Conservation (phyloP, 2,797 vertebrate species). For the Sebastes oblongus region DNA sequence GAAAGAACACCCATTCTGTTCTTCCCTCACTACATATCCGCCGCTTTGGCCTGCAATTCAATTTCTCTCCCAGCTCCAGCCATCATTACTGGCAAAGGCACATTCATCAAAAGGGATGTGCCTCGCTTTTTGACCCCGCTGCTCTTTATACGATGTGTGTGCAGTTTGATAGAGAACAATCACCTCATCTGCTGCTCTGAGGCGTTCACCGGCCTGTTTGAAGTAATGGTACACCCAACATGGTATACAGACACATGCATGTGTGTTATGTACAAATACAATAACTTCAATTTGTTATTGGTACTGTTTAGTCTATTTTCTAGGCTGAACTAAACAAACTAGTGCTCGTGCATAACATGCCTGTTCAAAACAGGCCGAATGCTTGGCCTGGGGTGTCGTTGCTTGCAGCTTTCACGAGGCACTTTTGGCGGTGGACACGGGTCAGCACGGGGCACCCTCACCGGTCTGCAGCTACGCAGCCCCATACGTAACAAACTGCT, state of each 20-base stretch:
- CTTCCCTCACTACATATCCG: conserved; percentile 59
- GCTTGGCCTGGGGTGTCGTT: too few relatives aligned
- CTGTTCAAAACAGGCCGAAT: too few relatives aligned
- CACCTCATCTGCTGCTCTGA: conserved; percentile 24
- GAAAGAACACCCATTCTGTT: conserved; percentile 56
- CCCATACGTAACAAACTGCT: too few relatives aligned
- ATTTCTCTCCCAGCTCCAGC: conserved; percentile 60
- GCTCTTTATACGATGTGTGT: conserved; percentile 18
- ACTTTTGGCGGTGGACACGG: too few relatives aligned
- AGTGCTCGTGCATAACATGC: too few relatives aligned
- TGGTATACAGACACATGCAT: background rate
- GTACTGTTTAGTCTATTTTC: background rate
- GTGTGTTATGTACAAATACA: background rate
- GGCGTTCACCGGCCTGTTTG: conserved; percentile 1
- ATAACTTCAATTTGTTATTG: background rate
- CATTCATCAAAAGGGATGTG: conserved; percentile 60
- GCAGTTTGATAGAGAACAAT: conserved; percentile 36
- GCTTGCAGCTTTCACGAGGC: too few relatives aligned
- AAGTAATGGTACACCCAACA: background rate
- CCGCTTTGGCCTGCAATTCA: conserved; percentile 58
- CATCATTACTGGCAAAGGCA: conserved; percentile 59
- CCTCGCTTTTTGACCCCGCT: conserved; percentile 20
- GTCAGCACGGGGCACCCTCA: too few relatives aligned
- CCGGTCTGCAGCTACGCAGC: too few relatives aligned
- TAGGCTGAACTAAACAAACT: background rate